A percentile compares a stretch with the other conserved stretches of the same genome.
These are phyloP conservation scores for Abrostola tripartita DNA, from an alignment of 2,888 invertebrate species.

Conservation along the genomic window DNA sequence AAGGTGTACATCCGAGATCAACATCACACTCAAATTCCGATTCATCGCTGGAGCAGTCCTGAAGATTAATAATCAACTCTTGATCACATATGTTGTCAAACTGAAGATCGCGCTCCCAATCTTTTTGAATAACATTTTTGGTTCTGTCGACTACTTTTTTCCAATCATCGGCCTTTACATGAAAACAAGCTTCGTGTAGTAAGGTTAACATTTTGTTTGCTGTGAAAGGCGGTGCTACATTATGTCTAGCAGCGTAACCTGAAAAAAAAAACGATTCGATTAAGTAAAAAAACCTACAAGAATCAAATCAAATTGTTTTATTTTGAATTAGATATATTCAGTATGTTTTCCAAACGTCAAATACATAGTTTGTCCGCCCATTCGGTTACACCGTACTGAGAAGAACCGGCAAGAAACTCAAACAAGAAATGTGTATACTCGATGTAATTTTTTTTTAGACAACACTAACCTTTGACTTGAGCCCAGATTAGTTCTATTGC, in stretches of 20 bases:
- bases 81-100: too few species aligned
- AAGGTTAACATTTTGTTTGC: too few species aligned
- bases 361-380: conserved; percentile 2
- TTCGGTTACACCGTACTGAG: conserved; percentile 1
- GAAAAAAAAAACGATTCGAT: not conserved
- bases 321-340: conserved; percentile 1
- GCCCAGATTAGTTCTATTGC: conserved; percentile 42
- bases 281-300: not conserved
- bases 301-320: conserved; percentile 1
- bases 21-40: too few species aligned
- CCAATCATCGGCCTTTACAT: not conserved
- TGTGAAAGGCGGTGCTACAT: conserved; percentile 2
- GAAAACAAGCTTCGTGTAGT: too few species aligned
- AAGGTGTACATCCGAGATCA: too few species aligned
- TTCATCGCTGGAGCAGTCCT: too few species aligned
- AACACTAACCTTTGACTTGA: conserved; percentile 30
- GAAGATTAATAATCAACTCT: too few species aligned
- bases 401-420: not conserved
- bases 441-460: conserved; percentile 8
- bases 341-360: conserved; percentile 1
- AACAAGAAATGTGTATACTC: not conserved
- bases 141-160: too few species aligned
- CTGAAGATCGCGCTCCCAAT: too few species aligned
- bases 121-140: too few species aligned
- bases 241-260: not conserved